Percentiles rank a stretch among this genome's conserved stretches.
Conservation (phyloP, 2,113 vertebrate genomes). For the Pedetes capensis region DNA sequence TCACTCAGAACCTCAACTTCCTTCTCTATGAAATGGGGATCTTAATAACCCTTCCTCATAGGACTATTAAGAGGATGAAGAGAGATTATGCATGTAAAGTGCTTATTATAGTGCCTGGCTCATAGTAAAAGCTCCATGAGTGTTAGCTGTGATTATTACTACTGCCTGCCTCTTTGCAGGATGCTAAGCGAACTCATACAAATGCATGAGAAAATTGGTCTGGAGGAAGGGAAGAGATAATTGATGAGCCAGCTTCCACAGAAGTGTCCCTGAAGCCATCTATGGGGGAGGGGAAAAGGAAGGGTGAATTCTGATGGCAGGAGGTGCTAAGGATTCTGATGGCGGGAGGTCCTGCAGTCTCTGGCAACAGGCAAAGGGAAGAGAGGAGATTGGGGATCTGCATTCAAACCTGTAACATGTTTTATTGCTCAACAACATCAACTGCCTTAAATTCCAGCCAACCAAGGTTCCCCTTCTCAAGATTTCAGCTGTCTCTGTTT, state of each 20-base stretch:
- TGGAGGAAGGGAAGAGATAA: slow-evolving; percentile 48
- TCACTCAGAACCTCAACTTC: slow-evolving; percentile 21
- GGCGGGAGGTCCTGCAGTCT: background rate
- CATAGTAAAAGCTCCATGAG: slow-evolving; percentile 58
- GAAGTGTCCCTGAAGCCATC: slow-evolving; percentile 33
- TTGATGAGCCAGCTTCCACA: slow-evolving; percentile 47
- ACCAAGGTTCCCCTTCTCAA: slow-evolving; percentile 1
- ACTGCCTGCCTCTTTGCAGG: slow-evolving; percentile 60
- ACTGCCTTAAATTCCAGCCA: background rate
- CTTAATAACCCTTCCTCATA: slow-evolving; percentile 13
- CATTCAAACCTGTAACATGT: background rate
- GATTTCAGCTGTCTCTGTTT: slow-evolving; percentile 14
- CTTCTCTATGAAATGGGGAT: slow-evolving; percentile 44
- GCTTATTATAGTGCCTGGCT: slow-evolving; percentile 54
- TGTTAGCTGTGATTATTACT: slow-evolving; percentile 61
- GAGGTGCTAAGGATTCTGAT: slow-evolving; percentile 11
- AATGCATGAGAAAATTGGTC: slow-evolving; percentile 70
- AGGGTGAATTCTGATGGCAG: slow-evolving; percentile 36
- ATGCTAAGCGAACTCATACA: slow-evolving; percentile 51
- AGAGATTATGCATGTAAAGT: slow-evolving; percentile 53
- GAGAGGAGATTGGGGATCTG: background rate
- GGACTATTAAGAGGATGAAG: slow-evolving; percentile 12
- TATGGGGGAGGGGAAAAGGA: slow-evolving; percentile 27
- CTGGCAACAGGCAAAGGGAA: background rate
- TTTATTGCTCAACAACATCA: slow-evolving; percentile 12